Percentiles rank a stretch among this genome's conserved stretches.
Evolutionary conservation across 2,113 vertebrate genomes (phyloP).

Genomic region (Pao palembangensis): DNA sequence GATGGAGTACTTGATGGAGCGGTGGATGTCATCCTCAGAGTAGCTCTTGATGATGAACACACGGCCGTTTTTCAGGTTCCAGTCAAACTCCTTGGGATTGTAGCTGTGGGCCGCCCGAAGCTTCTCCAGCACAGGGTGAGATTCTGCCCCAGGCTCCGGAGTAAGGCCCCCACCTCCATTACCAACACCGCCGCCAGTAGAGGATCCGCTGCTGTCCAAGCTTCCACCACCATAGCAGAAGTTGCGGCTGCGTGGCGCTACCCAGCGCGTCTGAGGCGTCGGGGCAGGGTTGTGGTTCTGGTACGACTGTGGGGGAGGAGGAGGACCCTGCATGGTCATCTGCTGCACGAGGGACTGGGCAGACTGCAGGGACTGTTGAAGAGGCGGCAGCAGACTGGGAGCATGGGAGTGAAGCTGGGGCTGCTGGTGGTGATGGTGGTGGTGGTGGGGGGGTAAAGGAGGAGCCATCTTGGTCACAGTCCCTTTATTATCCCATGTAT

Average conservation of each 20-base stretch:
- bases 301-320: slow-evolving; percentile 76
- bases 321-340: slow-evolving; percentile 81
- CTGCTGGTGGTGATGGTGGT: slow-evolving; percentile 65
- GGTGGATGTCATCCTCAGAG: slow-evolving; percentile 96
- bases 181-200: slow-evolving; percentile 68
- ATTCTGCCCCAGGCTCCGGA: slow-evolving; percentile 66
- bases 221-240: slow-evolving; percentile 81
- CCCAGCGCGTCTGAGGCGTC: slow-evolving; percentile 87
- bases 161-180: slow-evolving; percentile 31
- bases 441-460: slow-evolving; percentile 78
- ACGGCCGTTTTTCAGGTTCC: slow-evolving; percentile 90
- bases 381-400: slow-evolving; percentile 59
- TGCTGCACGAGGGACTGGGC: slow-evolving; percentile 76
- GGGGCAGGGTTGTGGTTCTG: slow-evolving; percentile 77
- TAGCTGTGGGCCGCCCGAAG: slow-evolving; percentile 95
- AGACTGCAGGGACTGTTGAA: slow-evolving; percentile 63
- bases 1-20: slow-evolving; percentile 98
- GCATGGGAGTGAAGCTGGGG: slow-evolving; percentile 72
- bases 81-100: slow-evolving; percentile 96
- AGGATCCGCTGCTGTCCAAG: slow-evolving; percentile 73
- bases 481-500: slow-evolving; percentile 96
- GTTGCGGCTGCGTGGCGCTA: slow-evolving; percentile 89
- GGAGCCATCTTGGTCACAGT: slow-evolving; percentile 81
- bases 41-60: slow-evolving; percentile 99
- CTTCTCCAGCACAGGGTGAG: slow-evolving; percentile 92